Evolutionary conservation across 2,113 vertebrate species (phyloP), one percentile per base, ranked within the genome.

Genomic region (Melanerpes formicivorus): DNA sequence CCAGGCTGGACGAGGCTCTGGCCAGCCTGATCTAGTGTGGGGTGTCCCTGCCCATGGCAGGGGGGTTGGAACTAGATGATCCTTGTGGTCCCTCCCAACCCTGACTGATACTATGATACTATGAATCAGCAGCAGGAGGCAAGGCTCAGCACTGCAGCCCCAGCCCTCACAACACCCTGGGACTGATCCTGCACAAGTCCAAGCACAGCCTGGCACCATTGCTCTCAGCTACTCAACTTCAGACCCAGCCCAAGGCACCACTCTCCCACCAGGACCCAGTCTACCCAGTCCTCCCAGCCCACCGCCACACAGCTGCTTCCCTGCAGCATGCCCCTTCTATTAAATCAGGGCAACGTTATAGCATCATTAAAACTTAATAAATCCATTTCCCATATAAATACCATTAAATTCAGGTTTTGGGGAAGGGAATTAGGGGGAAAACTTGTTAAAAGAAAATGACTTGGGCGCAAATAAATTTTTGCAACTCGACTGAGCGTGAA

Each of bases 331-430:
- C 78, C 80, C 89, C 87, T 30, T 17, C 82, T 58, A 69, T 92
- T 80, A 88, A 94, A 78, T 75, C 90, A 77, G 54, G 65, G 70
- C 55, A 65, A 40, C 0, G 50, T 95, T 96, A 93, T 76, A 37
- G 93, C 95, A 27, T 88, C 95, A 96, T 96, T 96, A 95, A 93
- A 94, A 86, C 92, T 86, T 96, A 94, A 95, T 95, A 95, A 94
- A 97, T 96, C 89, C 89, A 90, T 88, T 93, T 93, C 95, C 94
- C 85, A 69, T 87, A 94, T 90, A 95, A 95, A 94, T 88, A 77
- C 60, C 87, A 89, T 89, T 90, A 78, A 94, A 86, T 60, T 77
- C 85, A 70, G 93, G 67, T 90, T 93, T 92, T 72, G 91, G 80
- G 81, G 93, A 90, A 80, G 95, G 90, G 95, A 97, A 96, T 95